Percentiles rank a stretch among this genome's conserved stretches.
Evolutionary conservation across 1,140 invertebrate species (phyloP).

Genomic region (Bombus haemorrhoidalis): DNA sequence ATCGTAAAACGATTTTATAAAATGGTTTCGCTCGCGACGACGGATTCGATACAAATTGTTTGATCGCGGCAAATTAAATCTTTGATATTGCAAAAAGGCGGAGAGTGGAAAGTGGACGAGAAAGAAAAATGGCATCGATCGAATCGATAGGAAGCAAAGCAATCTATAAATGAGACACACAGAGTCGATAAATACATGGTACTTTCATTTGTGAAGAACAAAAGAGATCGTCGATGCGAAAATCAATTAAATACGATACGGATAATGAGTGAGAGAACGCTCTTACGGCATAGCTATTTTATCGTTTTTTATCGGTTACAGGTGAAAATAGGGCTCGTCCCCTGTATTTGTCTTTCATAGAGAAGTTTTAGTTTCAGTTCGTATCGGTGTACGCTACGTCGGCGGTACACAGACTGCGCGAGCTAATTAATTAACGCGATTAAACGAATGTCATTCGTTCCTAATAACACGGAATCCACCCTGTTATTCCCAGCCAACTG

Average conservation of each 20-base stretch:
- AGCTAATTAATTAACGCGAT: no score
- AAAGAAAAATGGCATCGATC: no score
- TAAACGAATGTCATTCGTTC: no score
- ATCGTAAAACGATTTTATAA: no score
- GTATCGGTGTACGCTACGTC: no score
- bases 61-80: background rate
- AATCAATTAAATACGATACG: no score
- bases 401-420: fast-evolving
- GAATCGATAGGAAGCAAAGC: background rate
- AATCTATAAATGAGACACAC: background rate
- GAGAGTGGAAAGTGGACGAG: background rate
- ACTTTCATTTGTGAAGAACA: background rate
- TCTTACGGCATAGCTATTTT: background rate
- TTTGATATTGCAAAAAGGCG: background rate
- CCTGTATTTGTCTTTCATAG: background rate
- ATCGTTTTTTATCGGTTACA: background rate
- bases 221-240: no score
- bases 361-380: no score
- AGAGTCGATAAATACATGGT: background rate
- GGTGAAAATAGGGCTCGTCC: background rate
- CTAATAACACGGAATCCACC: no score
- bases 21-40: background rate
- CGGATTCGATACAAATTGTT: background rate
- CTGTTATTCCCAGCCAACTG: no score
- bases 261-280: background rate